Evolutionary conservation across 2,888 invertebrate genomes (phyloP).

Genomic region (Xestia c-nigrum): DNA sequence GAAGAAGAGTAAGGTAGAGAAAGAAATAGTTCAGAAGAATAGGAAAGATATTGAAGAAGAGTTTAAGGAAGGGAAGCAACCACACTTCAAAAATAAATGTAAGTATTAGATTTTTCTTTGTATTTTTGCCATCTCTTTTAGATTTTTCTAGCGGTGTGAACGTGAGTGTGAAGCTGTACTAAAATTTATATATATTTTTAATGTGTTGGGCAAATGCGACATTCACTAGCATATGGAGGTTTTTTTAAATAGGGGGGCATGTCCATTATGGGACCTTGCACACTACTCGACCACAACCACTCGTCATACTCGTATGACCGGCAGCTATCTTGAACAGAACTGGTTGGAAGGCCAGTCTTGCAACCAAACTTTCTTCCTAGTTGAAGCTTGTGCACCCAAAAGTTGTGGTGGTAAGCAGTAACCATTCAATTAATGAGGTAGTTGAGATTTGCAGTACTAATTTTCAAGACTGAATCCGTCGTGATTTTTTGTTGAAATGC

Average conservation of each 20-base stretch:
- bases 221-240: background rate
- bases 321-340: background rate
- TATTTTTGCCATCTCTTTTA: background rate
- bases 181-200: background rate
- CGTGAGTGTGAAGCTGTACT: background rate
- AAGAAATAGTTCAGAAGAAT: slow-evolving; percentile 89
- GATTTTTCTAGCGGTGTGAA: background rate
- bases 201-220: background rate
- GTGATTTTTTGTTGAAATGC: background rate
- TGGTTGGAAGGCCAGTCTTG: background rate
- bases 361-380: too few species aligned
- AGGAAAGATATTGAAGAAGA: slow-evolving; percentile 88
- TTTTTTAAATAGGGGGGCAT: background rate
- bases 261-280: background rate
- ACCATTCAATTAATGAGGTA: too few species aligned
- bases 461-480: too few species aligned
- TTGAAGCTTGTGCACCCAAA: too few species aligned
- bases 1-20: slow-evolving; percentile 90
- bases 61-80: slow-evolving; percentile 93
- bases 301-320: too few species aligned
- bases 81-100: slow-evolving; percentile 91
- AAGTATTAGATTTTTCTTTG: background rate
- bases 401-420: too few species aligned
- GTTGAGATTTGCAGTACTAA: too few species aligned
- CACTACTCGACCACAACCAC: background rate